Base-by-base conservation (phyloP, 1,140 invertebrate genomes). In the Tetramorium simillimum region DNA sequence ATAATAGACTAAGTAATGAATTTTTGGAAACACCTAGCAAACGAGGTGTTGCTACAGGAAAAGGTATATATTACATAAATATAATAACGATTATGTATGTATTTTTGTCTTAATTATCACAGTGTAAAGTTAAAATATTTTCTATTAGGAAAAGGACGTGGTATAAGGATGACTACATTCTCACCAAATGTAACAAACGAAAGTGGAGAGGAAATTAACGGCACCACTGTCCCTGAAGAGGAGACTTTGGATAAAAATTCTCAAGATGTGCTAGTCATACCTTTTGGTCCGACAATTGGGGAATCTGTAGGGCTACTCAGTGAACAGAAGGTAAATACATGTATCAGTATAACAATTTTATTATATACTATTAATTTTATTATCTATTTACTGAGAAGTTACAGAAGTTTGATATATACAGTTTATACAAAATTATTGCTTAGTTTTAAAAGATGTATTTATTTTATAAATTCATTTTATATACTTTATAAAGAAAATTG, bases 271-370 rank as follows among this genome's bases (percentile, higher is more conserved):
- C 93, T 98, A 18, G 96, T 98, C 28, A 97, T 98, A 90, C 96
- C 97, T 24, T 96, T 97, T 89, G 95, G 95, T 53, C 93, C 94
- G 51, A 95, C 93, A 33, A 94, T 95, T 46, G 94, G 93, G 24
- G 97, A 97, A 91, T 96, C 96, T 75, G 96, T 97, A 18, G 97
- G 97, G 28, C 95, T 97, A 88, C 90, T 97, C n/a, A 95, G 97
- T 18, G 97, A 98, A 95, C 96, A 97, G 70, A 97, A 97, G 94
- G 97, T 97, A 85, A 78, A 91, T 69, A 43, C 16, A 72, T 12
- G 16, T 76, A 58, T 40, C 21, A 46, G n/a, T 37, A 56, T 69
- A 28, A 33, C 37, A 49, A 1, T 51, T 76, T 43, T 53, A 51
- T n/a, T 14, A 40, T 24, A 49, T 49, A 16, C 6, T 76, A 1